A percentile compares a stretch with the other conserved stretches of the same genome.
Evolutionary conservation across 2,888 invertebrate genomes (phyloP).

Genomic region (Leptothorax acervorum): DNA sequence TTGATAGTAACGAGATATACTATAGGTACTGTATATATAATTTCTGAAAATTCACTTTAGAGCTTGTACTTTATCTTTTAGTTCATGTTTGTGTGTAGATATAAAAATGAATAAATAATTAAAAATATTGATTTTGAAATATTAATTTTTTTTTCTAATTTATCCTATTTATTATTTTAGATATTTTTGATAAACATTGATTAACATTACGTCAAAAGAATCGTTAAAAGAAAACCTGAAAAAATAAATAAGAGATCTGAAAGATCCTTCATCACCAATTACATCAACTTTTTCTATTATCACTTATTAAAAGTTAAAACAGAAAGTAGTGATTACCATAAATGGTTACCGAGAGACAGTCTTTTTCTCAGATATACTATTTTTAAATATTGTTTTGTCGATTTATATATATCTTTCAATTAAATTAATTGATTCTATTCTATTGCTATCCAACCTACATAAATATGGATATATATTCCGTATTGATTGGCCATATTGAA

Average conservation of each 20-base stretch:
- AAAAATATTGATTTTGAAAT: neutral
- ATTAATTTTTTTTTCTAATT: neutral
- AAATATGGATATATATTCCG: slow-evolving; percentile 35
- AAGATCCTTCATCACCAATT: neutral
- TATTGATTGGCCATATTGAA: slow-evolving; percentile 44
- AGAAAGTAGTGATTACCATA: neutral
- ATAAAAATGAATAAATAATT: slow-evolving; percentile 27
- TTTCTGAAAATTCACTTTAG: neutral
- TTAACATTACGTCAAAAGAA: neutral
- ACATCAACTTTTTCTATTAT: neutral
- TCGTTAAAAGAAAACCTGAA: neutral
- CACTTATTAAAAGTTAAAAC: neutral
- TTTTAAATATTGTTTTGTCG: slow-evolving; percentile 26
- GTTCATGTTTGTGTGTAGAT: neutral
- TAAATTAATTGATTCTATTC: slow-evolving; percentile 40
- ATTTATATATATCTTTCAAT: slow-evolving; percentile 26
- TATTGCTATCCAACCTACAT: slow-evolving; percentile 32
- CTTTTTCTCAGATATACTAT: neutral
- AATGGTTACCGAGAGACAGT: slow-evolving; percentile 1
- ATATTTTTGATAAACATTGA: neutral
- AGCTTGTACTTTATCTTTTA: neutral
- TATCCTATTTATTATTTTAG: neutral
- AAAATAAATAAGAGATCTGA: neutral
- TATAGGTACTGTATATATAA: neutral
- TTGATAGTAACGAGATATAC: slow-evolving; percentile 3